phyloP scores from a whole-genome alignment of 2,113 vertebrate species.

The Rhinichthys klamathensis region DNA sequence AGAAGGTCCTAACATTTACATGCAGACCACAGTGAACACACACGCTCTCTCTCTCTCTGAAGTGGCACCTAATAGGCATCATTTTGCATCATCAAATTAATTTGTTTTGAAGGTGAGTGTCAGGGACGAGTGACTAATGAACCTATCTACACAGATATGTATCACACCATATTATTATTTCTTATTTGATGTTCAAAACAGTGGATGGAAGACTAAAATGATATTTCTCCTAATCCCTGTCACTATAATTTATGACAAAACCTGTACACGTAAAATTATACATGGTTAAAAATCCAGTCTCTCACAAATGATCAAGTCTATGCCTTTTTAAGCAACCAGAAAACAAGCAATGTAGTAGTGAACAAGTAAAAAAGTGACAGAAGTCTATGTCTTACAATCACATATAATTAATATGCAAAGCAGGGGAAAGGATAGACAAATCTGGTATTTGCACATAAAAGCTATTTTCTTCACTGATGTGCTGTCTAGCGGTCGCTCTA shows the following conservation, averaged over 20 bases:
- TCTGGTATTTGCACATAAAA: neutral
- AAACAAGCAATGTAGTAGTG: neutral
- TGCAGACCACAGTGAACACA: constrained; percentile 44
- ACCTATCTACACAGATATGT: constrained; percentile 34
- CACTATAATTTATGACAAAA: neutral
- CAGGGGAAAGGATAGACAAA: neutral
- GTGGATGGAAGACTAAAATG: neutral
- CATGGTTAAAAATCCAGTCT: neutral
- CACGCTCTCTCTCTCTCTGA: constrained; percentile 11
- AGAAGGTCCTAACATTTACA: constrained; percentile 61
- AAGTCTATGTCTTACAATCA: neutral
- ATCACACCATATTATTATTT: neutral
- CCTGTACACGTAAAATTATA: neutral
- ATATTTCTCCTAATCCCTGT: neutral
- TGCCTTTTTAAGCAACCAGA: neutral
- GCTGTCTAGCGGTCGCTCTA: neutral
- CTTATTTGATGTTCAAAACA: constrained; percentile 13
- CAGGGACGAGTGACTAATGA: constrained; percentile 44
- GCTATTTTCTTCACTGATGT: neutral
- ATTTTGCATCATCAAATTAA: constrained; percentile 63
- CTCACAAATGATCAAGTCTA: neutral
- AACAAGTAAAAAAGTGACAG: neutral
- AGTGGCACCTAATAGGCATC: neutral
- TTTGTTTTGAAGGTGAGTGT: constrained; percentile 55
- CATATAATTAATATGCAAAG: neutral